These are phyloP conservation scores for Lycia hirtaria DNA, from an alignment of 2,888 invertebrate genomes.

Conservation along the genomic window DNA sequence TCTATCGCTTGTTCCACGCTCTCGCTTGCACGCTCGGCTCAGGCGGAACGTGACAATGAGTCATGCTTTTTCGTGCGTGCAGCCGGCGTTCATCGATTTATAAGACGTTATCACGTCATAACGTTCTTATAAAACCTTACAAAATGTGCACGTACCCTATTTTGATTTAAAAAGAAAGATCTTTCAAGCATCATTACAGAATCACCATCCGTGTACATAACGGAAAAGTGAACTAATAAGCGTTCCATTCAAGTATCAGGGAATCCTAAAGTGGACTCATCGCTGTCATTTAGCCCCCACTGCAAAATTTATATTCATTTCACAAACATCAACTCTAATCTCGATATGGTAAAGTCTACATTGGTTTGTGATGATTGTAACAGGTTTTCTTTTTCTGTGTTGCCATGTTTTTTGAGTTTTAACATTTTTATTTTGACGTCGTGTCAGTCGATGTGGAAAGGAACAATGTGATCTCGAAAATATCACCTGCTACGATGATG, in stretches of 20 bases:
- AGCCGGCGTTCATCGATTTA: no score
- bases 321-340: slow-evolving; percentile 14
- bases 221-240: slow-evolving; percentile 44
- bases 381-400: slow-evolving; percentile 42
- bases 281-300: slow-evolving; percentile 51
- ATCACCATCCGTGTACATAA: slow-evolving; percentile 25
- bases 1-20: no score
- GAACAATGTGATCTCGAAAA: slow-evolving; percentile 35
- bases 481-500: slow-evolving; percentile 7
- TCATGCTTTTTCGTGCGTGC: no score
- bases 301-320: not conserved
- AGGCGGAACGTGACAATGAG: no score
- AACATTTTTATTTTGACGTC: slow-evolving; percentile 52
- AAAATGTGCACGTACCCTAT: no score
- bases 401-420: slow-evolving; percentile 48
- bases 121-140: no score
- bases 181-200: slow-evolving; percentile 15
- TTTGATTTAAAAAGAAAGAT: no score
- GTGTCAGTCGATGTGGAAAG: slow-evolving; percentile 38
- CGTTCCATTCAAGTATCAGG: slow-evolving; percentile 26
- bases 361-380: slow-evolving; percentile 13
- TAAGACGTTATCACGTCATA: no score
- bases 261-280: slow-evolving; percentile 36
- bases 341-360: not conserved
- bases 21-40: no score